Base-by-base conservation (phyloP, 2,113 vertebrate genomes). In the Triplophysa siluroides region DNA sequence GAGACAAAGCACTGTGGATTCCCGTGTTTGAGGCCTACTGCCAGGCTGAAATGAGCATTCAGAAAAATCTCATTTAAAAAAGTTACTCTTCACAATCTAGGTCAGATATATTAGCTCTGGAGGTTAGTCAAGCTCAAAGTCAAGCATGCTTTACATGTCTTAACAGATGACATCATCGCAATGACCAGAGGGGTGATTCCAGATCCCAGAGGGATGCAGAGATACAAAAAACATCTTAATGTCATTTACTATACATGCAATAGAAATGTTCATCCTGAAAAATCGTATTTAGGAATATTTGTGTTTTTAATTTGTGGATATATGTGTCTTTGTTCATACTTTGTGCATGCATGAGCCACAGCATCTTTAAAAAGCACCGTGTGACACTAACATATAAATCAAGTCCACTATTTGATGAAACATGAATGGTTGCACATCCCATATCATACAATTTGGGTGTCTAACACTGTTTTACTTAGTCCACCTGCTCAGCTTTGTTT, bases 401-500 rank as follows among this genome's bases (percentile, higher is more conserved):
- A 74, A 61, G 33, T 33, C 33, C 71, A 73, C n/a, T 60, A 24
- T 60, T 41, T 23, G 1, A 62, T 63, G 16, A 75, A 63, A 63
- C 47, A 63, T 45, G 13, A 50, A 64, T 26, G 23, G 38, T 47
- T 64, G 41, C 23, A 63, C 50, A 7, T n/a, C 47, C 41, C 14
- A 63, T 33, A 26, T 23, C 21, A 43, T 18, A 29, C 4, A n/a
- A 45, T 52, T 66, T 65, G 9, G 18, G 26, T 33, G 38, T 5
- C 43, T 1, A 7, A 16, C 11, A 1, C 8, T 47, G 24, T 26
- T 26, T 16, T 1, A 38, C 58, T 23, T 16, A 50, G 64, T 65
- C 43, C 80, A 85, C 83, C 80, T 85, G 80, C 58, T 79, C 70
- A 82, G 72, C 72, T 85, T 82, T 85, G 77, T 85, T 82, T 82